These are phyloP conservation scores for Philonicus albiceps DNA, from an alignment of 2,888 invertebrate genomes.

Conservation along the genomic window DNA sequence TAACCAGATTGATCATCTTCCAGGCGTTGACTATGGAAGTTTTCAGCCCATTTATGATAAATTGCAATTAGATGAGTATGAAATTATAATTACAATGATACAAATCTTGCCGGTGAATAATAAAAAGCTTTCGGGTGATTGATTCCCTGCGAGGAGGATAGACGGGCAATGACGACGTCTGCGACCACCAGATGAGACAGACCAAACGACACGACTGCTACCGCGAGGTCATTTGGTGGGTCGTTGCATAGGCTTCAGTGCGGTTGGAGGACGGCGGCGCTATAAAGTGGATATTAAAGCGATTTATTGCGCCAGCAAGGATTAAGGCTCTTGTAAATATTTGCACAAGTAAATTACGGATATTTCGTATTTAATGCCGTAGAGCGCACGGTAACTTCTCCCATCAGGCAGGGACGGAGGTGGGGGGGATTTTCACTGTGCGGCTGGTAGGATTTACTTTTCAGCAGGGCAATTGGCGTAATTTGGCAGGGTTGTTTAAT, in stretches of 20 bases:
- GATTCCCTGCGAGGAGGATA: not conserved
- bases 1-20: not conserved
- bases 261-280: not conserved
- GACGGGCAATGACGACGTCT: not conserved
- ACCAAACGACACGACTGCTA: not conserved
- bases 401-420: not conserved
- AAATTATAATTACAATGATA: not conserved
- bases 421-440: not conserved
- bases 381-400: not conserved
- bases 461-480: not conserved
- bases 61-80: conserved; percentile 9
- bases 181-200: not conserved
- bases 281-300: not conserved
- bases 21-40: not conserved
- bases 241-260: not conserved
- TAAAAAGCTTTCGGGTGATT: conserved; percentile 3
- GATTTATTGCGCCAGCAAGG: not conserved
- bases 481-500: not conserved
- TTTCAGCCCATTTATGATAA: not conserved
- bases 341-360: not conserved
- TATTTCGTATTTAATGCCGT: not conserved
- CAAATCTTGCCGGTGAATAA: not conserved
- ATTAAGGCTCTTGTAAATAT: not conserved
- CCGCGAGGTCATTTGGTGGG: not conserved
- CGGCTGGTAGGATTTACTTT: not conserved